phyloP scores from a whole-genome alignment of 2,888 invertebrate species.

The Tethea ocularis region DNA sequence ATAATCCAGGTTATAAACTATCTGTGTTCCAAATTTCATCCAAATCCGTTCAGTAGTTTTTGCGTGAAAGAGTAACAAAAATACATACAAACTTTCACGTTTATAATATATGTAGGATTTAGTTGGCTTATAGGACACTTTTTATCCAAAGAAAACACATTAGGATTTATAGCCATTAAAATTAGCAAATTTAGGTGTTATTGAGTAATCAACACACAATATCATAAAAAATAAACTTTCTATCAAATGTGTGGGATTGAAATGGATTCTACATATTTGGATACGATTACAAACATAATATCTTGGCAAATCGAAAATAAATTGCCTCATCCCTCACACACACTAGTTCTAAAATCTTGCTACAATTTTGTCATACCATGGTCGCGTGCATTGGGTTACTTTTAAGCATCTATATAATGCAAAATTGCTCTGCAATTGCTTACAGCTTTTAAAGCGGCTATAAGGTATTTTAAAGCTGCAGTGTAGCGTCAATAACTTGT shows the following conservation, averaged over 20 bases:
- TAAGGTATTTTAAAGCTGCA: constrained; percentile 6
- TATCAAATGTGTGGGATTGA: background rate
- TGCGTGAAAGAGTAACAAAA: too few relatives aligned
- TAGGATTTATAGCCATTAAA: too few relatives aligned
- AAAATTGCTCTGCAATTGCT: background rate
- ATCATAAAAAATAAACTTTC: background rate
- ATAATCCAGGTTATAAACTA: too few relatives aligned
- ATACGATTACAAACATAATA: background rate
- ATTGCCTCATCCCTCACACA: too few relatives aligned
- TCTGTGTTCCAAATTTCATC: too few relatives aligned
- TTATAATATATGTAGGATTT: too few relatives aligned
- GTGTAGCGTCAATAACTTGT: background rate
- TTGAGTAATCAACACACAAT: background rate
- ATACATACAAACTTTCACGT: too few relatives aligned
- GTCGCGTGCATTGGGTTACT: background rate
- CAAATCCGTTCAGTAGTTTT: too few relatives aligned
- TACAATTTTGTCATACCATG: background rate
- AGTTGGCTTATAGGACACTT: too few relatives aligned
- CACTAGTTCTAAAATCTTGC: background rate
- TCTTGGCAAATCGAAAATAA: too few relatives aligned
- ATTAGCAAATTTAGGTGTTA: too few relatives aligned
- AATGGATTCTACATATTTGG: background rate
- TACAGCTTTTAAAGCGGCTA: background rate
- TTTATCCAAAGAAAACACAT: too few relatives aligned
- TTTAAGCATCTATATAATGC: background rate